Evolutionary conservation across 35 echinoderm and acorn worm genomes (phyloP).

Genomic region (Lytechinus pictus): DNA sequence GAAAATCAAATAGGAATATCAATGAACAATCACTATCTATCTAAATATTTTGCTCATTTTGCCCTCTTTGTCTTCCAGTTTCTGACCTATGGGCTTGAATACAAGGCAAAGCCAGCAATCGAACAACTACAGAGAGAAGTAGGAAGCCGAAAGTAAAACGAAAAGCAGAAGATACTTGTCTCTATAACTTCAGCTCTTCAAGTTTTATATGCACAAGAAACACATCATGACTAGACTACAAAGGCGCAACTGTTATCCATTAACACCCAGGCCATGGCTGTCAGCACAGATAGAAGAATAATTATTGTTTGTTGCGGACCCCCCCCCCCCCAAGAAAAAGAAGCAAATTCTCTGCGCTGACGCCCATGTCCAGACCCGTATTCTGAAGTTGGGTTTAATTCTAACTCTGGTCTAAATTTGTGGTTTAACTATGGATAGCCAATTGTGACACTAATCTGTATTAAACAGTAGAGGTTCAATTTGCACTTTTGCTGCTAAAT

Average conservation of each 20-base stretch:
- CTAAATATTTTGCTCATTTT: background rate
- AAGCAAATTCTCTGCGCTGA: too few relatives aligned
- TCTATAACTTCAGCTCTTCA: background rate
- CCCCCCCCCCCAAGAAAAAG: too few relatives aligned
- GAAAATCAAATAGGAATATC: too few relatives aligned
- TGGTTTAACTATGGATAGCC: too few relatives aligned
- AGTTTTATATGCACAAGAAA: background rate
- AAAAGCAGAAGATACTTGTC: background rate
- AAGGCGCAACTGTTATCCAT: background rate
- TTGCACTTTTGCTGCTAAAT: too few relatives aligned
- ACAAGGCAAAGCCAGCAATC: background rate
- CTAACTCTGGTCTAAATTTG: too few relatives aligned
- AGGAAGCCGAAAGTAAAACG: background rate
- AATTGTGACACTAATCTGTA: too few relatives aligned
- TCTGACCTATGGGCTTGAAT: background rate
- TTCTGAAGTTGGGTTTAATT: too few relatives aligned
- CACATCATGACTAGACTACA: background rate
- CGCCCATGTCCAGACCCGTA: too few relatives aligned
- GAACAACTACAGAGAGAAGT: constrained; percentile 32
- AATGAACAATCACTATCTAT: background rate
- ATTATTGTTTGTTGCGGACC: too few relatives aligned
- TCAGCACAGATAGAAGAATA: too few relatives aligned
- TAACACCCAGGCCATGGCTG: background rate
- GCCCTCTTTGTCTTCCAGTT: background rate
- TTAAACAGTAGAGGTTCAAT: too few relatives aligned